These are phyloP conservation scores for Diabrotica undecimpunctata DNA, from an alignment of 1,140 invertebrate species.

Conservation along the genomic window DNA sequence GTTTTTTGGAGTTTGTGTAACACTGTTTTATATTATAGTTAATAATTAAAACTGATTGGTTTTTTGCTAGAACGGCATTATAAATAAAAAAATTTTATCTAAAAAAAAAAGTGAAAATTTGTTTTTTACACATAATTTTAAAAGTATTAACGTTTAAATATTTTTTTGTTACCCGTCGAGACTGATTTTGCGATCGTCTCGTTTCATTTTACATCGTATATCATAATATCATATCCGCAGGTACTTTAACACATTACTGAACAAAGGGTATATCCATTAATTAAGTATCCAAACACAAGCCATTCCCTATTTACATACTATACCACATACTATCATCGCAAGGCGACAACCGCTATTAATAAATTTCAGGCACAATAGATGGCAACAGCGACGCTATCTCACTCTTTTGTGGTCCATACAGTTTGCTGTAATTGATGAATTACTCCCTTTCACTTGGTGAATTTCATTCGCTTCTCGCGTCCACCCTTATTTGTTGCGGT, in stretches of 20 bases:
- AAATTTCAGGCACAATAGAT: slow-evolving; percentile 6
- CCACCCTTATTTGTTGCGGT: slow-evolving; percentile 7
- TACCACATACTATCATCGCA: not conserved
- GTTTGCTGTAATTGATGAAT: slow-evolving; percentile 10
- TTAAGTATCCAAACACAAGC: not conserved
- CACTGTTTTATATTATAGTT: no score
- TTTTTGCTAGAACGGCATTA: no score
- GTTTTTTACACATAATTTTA: no score
- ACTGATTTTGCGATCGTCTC: no score
- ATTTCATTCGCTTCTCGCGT: not conserved
- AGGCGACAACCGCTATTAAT: slow-evolving; percentile 3
- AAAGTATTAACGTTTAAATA: no score
- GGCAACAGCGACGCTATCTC: not conserved
- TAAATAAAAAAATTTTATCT: no score
- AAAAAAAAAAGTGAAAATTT: no score
- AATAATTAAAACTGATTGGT: no score
- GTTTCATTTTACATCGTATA: no score
- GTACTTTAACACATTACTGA: not conserved
- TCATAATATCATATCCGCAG: no score
- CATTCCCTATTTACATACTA: not conserved
- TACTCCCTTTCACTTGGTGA: not conserved
- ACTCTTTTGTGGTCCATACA: slow-evolving; percentile 8
- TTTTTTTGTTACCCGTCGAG: no score
- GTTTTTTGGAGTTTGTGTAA: no score
- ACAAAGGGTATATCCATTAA: not conserved